A percentile compares a stretch with the other conserved stretches of the same genome.
Conservation (phyloP, 2,113 vertebrate genomes). For the Poeciliopsis turrubarensis region DNA sequence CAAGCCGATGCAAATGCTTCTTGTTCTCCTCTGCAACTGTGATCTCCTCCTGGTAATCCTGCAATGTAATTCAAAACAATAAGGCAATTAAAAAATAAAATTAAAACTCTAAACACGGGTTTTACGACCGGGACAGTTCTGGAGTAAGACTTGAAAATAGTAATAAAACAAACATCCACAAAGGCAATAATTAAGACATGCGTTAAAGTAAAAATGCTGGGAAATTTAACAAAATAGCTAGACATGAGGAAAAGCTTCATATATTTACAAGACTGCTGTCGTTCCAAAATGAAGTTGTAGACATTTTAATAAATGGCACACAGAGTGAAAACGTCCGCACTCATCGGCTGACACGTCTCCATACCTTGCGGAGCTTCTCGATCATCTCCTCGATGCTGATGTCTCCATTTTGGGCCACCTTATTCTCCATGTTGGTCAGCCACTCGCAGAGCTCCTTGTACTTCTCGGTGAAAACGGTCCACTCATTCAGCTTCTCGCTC, state of each 20-base stretch:
- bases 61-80: background rate
- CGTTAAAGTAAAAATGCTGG: background rate
- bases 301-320: too few species aligned
- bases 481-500: constrained; percentile 91
- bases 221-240: background rate
- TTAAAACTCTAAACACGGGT: too few species aligned
- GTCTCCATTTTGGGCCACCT: constrained; percentile 95
- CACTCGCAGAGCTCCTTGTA: constrained; percentile 97
- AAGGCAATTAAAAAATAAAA: background rate
- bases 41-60: constrained; percentile 99
- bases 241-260: too few species aligned
- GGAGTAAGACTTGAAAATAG: too few species aligned
- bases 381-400: constrained; percentile 99
- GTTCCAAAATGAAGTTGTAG: too few species aligned
- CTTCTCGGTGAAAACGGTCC: constrained; percentile 92
- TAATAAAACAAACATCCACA: too few species aligned
- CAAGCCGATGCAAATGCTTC: constrained; percentile 90
- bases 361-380: constrained; percentile 95
- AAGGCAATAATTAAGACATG: background rate
- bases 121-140: too few species aligned
- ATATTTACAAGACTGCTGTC: too few species aligned
- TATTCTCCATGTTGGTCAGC: constrained; percentile 96
- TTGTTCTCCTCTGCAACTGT: constrained; percentile 87
- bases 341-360: background rate
- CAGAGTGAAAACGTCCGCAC: background rate